Evolutionary conservation across 35 echinoderm and acorn worm species (phyloP).

Genomic region (Stichopus chloronotus): DNA sequence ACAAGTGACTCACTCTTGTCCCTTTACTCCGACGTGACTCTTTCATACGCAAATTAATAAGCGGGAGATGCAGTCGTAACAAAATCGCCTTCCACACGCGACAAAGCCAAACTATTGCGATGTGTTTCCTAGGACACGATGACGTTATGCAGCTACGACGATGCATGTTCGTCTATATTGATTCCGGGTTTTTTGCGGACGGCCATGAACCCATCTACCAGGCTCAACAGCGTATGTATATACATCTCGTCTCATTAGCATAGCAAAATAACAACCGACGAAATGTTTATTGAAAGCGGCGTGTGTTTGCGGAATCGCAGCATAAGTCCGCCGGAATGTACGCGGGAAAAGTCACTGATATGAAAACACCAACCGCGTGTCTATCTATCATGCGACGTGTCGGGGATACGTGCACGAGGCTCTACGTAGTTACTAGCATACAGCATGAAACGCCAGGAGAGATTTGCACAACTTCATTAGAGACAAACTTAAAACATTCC

Average conservation of each 20-base stretch:
- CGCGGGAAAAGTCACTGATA: conserved; percentile 1
- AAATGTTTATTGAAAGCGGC: conserved; percentile 5
- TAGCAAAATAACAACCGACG: conserved; percentile 30
- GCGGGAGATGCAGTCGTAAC: conserved; percentile 30
- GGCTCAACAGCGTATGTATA: neutral
- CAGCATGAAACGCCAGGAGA: too few relatives aligned
- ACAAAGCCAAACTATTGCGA: conserved; percentile 12
- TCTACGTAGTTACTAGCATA: too few relatives aligned
- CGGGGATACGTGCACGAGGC: too few relatives aligned
- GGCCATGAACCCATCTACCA: conserved; percentile 18
- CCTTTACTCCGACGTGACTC: conserved; percentile 17
- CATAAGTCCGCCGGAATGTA: neutral
- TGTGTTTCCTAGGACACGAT: conserved; percentile 48
- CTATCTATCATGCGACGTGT: too few relatives aligned
- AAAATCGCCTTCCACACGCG: neutral
- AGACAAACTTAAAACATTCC: too few relatives aligned
- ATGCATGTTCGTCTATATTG: conserved; percentile 6
- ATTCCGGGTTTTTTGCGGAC: neutral
- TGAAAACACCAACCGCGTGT: neutral
- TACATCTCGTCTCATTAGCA: conserved; percentile 9
- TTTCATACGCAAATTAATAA: conserved; percentile 52
- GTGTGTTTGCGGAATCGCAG: neutral
- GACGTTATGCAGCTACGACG: neutral
- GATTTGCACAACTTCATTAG: too few relatives aligned
- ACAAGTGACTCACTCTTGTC: conserved; percentile 2